Evolutionary conservation across 2,888 invertebrate genomes (phyloP).

Genomic region (Cataglyphis albicans): DNA sequence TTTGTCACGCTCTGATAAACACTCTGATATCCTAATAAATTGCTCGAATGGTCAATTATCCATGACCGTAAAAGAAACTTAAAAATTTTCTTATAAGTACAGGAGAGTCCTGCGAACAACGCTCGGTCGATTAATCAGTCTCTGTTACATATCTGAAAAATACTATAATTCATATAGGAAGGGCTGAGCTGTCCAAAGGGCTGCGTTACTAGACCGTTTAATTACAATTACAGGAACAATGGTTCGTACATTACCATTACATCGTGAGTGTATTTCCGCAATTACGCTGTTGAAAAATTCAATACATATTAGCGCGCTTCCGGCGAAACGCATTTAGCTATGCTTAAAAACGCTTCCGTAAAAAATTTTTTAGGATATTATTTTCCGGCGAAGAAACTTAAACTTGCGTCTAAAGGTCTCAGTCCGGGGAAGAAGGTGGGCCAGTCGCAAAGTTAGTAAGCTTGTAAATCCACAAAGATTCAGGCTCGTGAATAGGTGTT

Average conservation of each 20-base stretch:
- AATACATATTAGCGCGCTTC: conserved; percentile 46
- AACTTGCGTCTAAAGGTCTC: conserved; percentile 44
- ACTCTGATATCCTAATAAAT: conserved; percentile 42
- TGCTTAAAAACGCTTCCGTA: conserved; percentile 4
- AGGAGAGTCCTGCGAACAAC: conserved; percentile 27
- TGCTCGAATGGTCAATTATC: conserved; percentile 53
- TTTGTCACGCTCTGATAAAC: conserved; percentile 45
- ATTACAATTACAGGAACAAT: conserved; percentile 54
- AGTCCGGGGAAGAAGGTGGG: conserved; percentile 43
- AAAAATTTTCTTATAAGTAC: conserved; percentile 41
- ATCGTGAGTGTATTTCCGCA: conserved; percentile 41
- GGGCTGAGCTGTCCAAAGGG: conserved; percentile 25
- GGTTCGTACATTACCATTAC: conserved; percentile 27
- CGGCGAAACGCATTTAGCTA: conserved; percentile 9
- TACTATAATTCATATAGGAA: conserved; percentile 41
- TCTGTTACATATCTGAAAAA: conserved; percentile 37
- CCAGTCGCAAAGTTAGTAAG: conserved; percentile 70
- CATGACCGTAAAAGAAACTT: conserved; percentile 53
- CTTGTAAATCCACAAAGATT: conserved; percentile 77
- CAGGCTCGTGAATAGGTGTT: conserved; percentile 70
- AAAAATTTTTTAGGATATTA: conserved; percentile 47
- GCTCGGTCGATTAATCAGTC: conserved; percentile 40
- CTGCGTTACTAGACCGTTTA: conserved; percentile 48
- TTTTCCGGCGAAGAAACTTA: conserved; percentile 38
- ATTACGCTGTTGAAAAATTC: conserved; percentile 49